Evolutionary conservation across 2,888 invertebrate genomes (phyloP), one percentile per base, ranked within the genome.

Genomic region (Cataglyphis albicans): DNA sequence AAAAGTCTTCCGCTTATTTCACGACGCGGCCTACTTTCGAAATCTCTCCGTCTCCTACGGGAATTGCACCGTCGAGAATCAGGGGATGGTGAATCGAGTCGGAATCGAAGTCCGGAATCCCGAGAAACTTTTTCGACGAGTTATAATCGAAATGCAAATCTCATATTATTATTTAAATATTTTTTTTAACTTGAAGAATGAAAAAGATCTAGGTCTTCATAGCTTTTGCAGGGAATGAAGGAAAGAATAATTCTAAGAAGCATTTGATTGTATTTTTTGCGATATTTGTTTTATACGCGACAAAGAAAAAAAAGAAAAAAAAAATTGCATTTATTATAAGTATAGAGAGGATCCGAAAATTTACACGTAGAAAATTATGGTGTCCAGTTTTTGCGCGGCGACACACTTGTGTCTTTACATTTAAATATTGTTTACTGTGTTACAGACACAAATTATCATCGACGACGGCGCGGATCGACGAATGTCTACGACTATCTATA

Each of bases 391-490:
- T 75, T 38, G 32, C 32, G 41, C 44, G 18, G 48, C 3, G 3
- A 18, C 29, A 52, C 70, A 21, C 12, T 68, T 65, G n/a, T n/a
- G 52, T 38, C 52, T 38, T 76, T 41, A 57, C 25, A 67, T 76
- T 65, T 29, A 29, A 63, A 64, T 64, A 25, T 41, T 70, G 21
- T 70, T 84, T 81, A 70, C 35, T 88, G 84, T 88, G 84, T 88
- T 88, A 48, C 88, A 89, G 88, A 78, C 84, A 41, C 35, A 64
- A 72, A 70, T 82, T 21, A n/a, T 52, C 63, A 38, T 35, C 61
- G 80, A 10, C 67, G 48, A 44, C 41, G 68, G 21, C 38, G 65
- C 29, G 73, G 78, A 83, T 78, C 61, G 75, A 63, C 65, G 81
- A 55, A 73, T 68, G 21, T 65, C 65, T 38, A 65, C 41, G 59